These are phyloP conservation scores for Crax fasciolata DNA, from an alignment of 2,797 vertebrate species.

Conservation along the genomic window DNA sequence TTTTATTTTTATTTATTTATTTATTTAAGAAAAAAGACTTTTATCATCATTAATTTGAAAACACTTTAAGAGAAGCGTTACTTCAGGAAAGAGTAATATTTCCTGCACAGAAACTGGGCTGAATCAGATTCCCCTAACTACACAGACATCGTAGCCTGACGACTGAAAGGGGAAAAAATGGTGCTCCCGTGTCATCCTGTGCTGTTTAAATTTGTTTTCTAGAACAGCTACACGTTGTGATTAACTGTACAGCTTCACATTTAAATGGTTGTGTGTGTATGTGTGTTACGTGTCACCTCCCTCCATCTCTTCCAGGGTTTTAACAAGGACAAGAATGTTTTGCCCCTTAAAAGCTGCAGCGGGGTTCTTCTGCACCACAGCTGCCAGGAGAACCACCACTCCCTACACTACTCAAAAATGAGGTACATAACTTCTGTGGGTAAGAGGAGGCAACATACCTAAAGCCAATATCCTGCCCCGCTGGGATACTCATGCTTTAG, in stretches of 20 bases:
- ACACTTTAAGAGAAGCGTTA: neutral
- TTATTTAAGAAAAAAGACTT: neutral
- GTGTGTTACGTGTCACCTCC: no score
- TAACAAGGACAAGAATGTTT: neutral
- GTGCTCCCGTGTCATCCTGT: neutral
- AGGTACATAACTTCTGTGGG: neutral
- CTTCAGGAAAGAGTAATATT: neutral
- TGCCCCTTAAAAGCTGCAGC: neutral
- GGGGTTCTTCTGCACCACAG: neutral
- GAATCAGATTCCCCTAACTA: neutral
- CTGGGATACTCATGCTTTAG: neutral
- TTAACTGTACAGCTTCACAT: neutral
- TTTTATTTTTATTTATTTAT: neutral
- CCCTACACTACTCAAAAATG: neutral
- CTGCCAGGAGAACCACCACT: neutral
- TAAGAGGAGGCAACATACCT: neutral
- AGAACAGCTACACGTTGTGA: rapidly evolving
- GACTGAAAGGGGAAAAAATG: neutral
- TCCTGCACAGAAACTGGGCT: neutral
- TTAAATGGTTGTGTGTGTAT: neutral
- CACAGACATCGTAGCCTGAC: neutral
- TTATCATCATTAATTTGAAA: neutral
- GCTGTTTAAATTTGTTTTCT: neutral
- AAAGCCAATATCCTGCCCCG: neutral
- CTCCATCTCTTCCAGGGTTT: neutral